These are phyloP conservation scores for Synanthedon tipuliformis DNA, from an alignment of 2,888 invertebrate genomes.

Conservation along the genomic window DNA sequence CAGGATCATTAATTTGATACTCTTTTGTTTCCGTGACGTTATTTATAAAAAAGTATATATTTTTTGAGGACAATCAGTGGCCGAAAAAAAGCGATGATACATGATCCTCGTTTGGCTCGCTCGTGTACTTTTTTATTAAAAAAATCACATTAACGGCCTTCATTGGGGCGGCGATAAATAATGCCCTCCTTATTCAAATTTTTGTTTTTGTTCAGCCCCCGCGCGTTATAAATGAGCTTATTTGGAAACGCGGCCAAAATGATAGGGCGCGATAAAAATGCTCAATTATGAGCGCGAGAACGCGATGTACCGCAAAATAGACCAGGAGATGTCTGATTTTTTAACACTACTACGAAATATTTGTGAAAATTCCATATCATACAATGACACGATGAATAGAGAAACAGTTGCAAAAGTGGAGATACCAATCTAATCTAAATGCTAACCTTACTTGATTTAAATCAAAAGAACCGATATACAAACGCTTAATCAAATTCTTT, in stretches of 20 bases:
- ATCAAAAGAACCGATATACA: too few relatives aligned
- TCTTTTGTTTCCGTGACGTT: conserved; percentile 35
- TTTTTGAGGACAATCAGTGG: conserved; percentile 64
- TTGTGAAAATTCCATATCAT: too few relatives aligned
- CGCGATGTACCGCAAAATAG: conserved; percentile 11
- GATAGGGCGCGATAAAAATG: conserved; percentile 62
- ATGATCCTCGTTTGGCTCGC: conserved; percentile 65
- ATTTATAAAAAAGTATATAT: conserved; percentile 32
- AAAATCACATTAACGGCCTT: conserved; percentile 71
- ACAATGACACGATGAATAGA: too few relatives aligned
- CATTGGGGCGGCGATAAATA: conserved; percentile 70
- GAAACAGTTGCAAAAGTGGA: too few relatives aligned
- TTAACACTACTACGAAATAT: too few relatives aligned
- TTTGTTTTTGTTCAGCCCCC: conserved; percentile 66
- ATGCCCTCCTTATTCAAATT: conserved; percentile 71
- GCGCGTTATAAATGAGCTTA: conserved; percentile 68
- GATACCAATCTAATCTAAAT: too few relatives aligned
- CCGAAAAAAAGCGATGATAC: conserved; percentile 66
- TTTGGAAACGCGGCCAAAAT: conserved; percentile 57
- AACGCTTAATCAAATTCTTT: too few relatives aligned
- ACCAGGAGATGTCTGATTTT: not conserved
- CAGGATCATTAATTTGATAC: conserved; percentile 53
- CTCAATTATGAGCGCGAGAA: conserved; percentile 40
- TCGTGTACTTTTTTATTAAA: conserved; percentile 58
- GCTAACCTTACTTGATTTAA: too few relatives aligned